phyloP scores from a whole-genome alignment of 1,140 invertebrate species.

The Procambarus clarkii region DNA sequence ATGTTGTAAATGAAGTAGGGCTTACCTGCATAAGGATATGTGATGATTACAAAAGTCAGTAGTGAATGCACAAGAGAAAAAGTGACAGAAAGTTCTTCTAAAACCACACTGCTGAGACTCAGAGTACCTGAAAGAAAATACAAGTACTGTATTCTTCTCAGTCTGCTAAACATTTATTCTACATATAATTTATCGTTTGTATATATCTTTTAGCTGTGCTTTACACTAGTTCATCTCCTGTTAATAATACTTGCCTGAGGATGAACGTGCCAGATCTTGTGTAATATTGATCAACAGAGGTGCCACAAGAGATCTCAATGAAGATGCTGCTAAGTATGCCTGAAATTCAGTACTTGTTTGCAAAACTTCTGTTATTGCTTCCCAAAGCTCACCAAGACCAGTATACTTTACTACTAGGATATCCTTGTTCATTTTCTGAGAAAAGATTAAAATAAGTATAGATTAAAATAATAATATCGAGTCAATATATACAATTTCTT shows the following conservation, averaged over 20 bases:
- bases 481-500: not conserved
- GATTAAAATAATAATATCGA: no score
- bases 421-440: slow-evolving; percentile 14
- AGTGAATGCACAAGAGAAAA: slow-evolving; percentile 59
- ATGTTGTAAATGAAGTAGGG: not conserved
- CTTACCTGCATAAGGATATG: slow-evolving; percentile 59
- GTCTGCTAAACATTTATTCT: not conserved
- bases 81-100: slow-evolving; percentile 48
- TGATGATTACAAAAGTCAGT: slow-evolving; percentile 55
- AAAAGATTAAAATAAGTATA: not conserved
- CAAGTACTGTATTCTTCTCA: not conserved
- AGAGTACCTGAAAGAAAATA: slow-evolving; percentile 22
- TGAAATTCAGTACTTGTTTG: slow-evolving; percentile 50
- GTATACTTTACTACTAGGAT: slow-evolving; percentile 17
- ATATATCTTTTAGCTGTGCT: not conserved
- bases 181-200: no score
- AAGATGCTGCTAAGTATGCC: slow-evolving; percentile 44
- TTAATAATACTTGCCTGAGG: slow-evolving; percentile 43
- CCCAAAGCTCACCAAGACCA: slow-evolving; percentile 53
- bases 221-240: not conserved
- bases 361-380: slow-evolving; percentile 38
- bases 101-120: slow-evolving; percentile 38
- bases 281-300: slow-evolving; percentile 49
- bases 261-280: slow-evolving; percentile 53
- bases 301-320: slow-evolving; percentile 46